Evolutionary conservation across 2,888 invertebrate species (phyloP).

Genomic region (Caenorhabditis becei): DNA sequence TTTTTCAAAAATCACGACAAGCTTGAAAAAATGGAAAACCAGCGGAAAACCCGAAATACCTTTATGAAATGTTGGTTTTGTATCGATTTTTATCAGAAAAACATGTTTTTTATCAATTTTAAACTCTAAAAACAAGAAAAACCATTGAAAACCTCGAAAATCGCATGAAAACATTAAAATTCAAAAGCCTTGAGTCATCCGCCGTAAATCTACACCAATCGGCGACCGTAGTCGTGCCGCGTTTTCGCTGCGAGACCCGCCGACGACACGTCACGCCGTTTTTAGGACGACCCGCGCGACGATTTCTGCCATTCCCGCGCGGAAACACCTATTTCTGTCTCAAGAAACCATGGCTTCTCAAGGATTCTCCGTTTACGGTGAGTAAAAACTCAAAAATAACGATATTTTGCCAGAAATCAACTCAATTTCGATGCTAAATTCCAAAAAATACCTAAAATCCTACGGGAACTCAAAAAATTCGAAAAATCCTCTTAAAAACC

Average conservation of each 20-base stretch:
- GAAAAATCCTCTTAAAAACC: neutral
- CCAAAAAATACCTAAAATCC: constrained; percentile 7
- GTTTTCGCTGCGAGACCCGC: constrained; percentile 51
- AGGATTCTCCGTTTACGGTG: constrained; percentile 68
- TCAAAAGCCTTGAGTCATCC: constrained; percentile 17
- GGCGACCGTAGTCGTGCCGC: constrained; percentile 32
- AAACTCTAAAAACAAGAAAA: constrained; percentile 7
- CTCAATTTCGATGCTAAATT: constrained; percentile 17
- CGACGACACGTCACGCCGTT: constrained; percentile 2
- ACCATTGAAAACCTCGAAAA: neutral
- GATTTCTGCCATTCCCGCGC: constrained; percentile 4
- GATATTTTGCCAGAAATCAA: neutral
- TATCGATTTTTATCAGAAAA: neutral
- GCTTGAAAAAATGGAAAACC: neutral
- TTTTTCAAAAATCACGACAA: neutral
- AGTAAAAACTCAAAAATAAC: constrained; percentile 18
- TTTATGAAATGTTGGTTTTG: neutral
- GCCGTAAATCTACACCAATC: constrained; percentile 56
- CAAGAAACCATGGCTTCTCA: constrained; percentile 32
- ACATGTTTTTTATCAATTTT: too few relatives aligned
- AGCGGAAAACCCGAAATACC: neutral
- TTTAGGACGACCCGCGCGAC: constrained; percentile 29
- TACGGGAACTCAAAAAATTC: neutral
- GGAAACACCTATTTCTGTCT: too few relatives aligned
- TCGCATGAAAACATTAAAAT: constrained; percentile 1